Evolutionary conservation across 2,113 vertebrate species (phyloP).

Genomic region (Trogon surrucura): DNA sequence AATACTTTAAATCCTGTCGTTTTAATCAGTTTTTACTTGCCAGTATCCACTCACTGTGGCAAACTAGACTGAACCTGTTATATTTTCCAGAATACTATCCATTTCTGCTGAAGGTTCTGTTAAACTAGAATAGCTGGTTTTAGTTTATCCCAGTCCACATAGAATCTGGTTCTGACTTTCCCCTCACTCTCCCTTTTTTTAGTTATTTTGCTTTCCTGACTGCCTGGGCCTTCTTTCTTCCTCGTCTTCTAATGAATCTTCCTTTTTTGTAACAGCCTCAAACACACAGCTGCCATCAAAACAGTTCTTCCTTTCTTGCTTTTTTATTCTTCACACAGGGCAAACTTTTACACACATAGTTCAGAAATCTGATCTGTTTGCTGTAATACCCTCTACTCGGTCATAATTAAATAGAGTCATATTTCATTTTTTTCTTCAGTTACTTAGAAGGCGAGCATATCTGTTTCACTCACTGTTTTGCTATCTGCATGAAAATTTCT

Average conservation of each 20-base stretch:
- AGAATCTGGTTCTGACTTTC: not conserved
- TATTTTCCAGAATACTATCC: not conserved
- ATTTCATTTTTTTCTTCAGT: not conserved
- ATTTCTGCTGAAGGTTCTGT: not conserved
- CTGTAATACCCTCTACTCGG: not conserved
- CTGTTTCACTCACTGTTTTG: not conserved
- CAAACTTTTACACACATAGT: not conserved
- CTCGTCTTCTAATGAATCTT: conserved; percentile 50
- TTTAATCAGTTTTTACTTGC: not conserved
- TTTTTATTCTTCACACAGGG: not conserved
- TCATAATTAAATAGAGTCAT: not conserved
- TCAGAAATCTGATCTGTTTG: not conserved
- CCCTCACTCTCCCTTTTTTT: not conserved
- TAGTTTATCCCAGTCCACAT: not conserved
- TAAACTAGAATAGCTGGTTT: not conserved
- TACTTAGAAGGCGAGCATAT: not conserved
- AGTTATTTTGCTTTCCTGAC: not conserved
- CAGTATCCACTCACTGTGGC: not conserved
- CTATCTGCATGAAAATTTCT: not conserved
- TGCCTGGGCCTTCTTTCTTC: conserved; percentile 50
- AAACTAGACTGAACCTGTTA: not conserved
- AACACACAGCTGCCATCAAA: conserved; percentile 32
- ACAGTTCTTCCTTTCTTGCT: conserved; percentile 28
- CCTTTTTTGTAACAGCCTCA: conserved; percentile 54
- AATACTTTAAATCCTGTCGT: not conserved